These are phyloP conservation scores for Salvator merianae DNA, from an alignment of 2,113 vertebrate species.

Conservation along the genomic window DNA sequence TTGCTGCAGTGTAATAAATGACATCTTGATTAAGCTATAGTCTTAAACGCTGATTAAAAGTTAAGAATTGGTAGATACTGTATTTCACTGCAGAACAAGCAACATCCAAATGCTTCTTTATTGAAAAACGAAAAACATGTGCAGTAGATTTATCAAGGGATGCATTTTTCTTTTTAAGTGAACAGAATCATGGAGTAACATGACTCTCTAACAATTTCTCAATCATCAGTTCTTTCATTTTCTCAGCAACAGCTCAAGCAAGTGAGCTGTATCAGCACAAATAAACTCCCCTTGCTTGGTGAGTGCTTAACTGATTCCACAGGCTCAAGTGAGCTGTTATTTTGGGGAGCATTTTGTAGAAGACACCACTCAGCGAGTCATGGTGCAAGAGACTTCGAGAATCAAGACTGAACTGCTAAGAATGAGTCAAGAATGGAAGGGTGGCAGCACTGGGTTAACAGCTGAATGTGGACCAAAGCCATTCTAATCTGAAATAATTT, in stretches of 20 bases:
- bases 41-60: constrained; percentile 37
- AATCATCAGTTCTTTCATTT: neutral
- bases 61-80: constrained; percentile 5
- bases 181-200: neutral
- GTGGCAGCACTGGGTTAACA: neutral
- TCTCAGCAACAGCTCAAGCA: neutral
- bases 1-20: constrained; percentile 27
- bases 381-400: too few relatives aligned
- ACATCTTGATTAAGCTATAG: neutral
- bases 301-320: neutral
- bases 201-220: neutral
- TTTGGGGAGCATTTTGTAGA: neutral
- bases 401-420: neutral
- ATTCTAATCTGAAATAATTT: neutral
- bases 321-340: neutral
- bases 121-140: neutral
- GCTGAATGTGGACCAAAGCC: neutral
- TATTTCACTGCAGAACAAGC: neutral
- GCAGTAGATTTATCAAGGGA: accelerated
- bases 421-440: neutral
- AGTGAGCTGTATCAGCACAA: neutral
- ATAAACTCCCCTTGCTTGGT: neutral
- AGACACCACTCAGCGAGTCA: neutral
- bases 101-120: neutral
- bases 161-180: neutral